phyloP scores from a whole-genome alignment of 2,797 vertebrate species.

The Rousettus madagascariensis region DNA sequence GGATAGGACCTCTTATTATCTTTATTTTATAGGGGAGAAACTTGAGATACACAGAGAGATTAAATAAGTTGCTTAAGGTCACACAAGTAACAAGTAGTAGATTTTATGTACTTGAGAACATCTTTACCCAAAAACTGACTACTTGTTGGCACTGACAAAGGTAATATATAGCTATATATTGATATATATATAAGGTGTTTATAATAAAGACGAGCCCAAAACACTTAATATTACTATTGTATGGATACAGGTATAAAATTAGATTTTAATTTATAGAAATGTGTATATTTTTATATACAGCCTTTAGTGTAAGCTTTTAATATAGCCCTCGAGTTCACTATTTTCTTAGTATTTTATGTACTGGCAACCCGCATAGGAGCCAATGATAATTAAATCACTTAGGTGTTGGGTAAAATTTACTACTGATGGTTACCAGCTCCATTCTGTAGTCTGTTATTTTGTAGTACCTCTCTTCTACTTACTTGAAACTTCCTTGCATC shows the following conservation, averaged over 20 bases:
- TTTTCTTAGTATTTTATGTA: constrained; percentile 27
- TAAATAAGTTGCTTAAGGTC: not conserved
- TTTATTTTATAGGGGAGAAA: not conserved
- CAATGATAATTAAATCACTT: not conserved
- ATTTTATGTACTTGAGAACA: constrained; percentile 6
- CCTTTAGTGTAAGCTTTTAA: constrained; percentile 37
- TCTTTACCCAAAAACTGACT: not conserved
- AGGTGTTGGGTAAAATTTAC: not conserved
- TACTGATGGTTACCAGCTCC: not conserved
- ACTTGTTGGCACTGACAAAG: not conserved
- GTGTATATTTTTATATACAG: not conserved
- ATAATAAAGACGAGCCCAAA: not conserved
- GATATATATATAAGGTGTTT: not conserved
- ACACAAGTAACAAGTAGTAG: not conserved
- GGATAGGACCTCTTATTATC: not conserved
- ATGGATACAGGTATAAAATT: not conserved
- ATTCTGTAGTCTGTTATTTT: not conserved
- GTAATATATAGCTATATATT: constrained; percentile 3
- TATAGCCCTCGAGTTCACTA: not conserved
- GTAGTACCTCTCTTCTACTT: not conserved
- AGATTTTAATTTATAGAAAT: constrained; percentile 31
- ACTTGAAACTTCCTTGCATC: constrained; percentile 11
- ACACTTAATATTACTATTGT: not conserved
- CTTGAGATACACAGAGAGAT: not conserved
- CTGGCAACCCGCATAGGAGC: not conserved